A percentile compares a stretch with the other conserved stretches of the same genome.
Conservation (phyloP, 2,113 vertebrate genomes). For the Monarcha castaneiventris region DNA sequence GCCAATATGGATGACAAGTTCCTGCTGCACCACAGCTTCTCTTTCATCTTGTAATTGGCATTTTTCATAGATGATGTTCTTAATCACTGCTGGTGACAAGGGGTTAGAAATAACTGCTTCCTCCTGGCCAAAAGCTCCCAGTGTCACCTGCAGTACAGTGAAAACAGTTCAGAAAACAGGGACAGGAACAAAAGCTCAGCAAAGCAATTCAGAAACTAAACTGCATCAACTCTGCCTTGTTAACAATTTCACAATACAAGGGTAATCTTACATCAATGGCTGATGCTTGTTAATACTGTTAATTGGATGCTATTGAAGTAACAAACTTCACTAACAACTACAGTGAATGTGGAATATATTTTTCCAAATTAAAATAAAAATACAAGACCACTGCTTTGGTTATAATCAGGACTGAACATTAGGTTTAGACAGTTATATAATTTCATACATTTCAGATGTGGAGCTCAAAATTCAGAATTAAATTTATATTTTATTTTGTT, state of each 20-base stretch:
- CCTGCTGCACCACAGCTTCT: constrained; percentile 94
- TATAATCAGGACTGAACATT: background rate
- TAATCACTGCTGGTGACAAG: constrained; percentile 91
- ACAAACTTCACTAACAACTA: background rate
- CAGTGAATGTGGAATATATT: background rate
- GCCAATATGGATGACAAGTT: constrained; percentile 96
- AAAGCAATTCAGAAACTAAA: background rate
- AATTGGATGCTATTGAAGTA: background rate
- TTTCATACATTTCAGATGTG: background rate
- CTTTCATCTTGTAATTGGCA: constrained; percentile 85
- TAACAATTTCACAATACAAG: background rate
- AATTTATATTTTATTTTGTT: background rate
- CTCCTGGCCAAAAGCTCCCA: constrained; percentile 93
- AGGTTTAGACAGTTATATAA: background rate
- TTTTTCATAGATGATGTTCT: constrained; percentile 92
- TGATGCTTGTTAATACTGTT: background rate
- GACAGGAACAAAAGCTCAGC: background rate
- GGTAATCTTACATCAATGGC: background rate
- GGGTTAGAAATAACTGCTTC: constrained; percentile 98
- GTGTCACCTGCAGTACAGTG: constrained; percentile 82
- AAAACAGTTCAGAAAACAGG: background rate
- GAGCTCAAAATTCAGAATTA: background rate
- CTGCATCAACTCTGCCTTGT: background rate
- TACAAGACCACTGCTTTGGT: background rate
- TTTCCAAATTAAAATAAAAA: background rate